These are phyloP conservation scores for Oxyscelio sp. DNA, from an alignment of 2,888 invertebrate species.

Conservation along the genomic window DNA sequence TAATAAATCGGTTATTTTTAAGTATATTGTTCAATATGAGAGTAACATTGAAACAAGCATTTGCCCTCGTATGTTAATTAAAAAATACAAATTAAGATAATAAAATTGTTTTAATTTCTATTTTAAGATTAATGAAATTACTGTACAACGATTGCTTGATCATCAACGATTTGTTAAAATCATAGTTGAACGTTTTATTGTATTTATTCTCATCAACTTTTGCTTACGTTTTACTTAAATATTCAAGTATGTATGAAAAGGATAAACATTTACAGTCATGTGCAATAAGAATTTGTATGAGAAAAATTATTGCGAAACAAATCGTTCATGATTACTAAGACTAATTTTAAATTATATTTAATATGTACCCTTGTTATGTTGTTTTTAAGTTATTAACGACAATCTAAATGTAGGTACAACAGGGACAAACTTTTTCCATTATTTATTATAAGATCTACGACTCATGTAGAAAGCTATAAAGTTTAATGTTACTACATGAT, in stretches of 20 bases:
- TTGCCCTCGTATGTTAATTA: conserved; percentile 75
- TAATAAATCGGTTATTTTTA: neutral
- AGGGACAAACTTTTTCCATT: conserved; percentile 54
- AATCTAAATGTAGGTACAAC: conserved; percentile 65
- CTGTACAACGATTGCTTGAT: conserved; percentile 39
- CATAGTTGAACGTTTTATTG: neutral
- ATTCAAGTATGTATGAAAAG: neutral
- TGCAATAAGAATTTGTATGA: conserved; percentile 14
- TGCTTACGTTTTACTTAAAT: neutral
- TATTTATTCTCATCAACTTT: neutral
- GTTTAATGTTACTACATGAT: conserved; percentile 81
- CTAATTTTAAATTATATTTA: conserved; percentile 32
- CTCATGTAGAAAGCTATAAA: conserved; percentile 68
- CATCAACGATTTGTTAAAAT: conserved; percentile 28
- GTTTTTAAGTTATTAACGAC: conserved; percentile 46
- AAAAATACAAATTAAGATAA: neutral
- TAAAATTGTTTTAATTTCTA: conserved; percentile 24
- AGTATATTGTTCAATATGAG: neutral
- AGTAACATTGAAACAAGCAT: conserved; percentile 85
- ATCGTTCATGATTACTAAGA: conserved; percentile 24
- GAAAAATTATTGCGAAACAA: conserved; percentile 3
- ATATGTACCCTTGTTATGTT: conserved; percentile 50
- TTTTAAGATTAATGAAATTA: conserved; percentile 12
- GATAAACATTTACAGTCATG: neutral
- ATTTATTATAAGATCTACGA: conserved; percentile 61